Evolutionary conservation across 2,888 invertebrate species (phyloP).

Genomic region (Drosophila monieri): DNA sequence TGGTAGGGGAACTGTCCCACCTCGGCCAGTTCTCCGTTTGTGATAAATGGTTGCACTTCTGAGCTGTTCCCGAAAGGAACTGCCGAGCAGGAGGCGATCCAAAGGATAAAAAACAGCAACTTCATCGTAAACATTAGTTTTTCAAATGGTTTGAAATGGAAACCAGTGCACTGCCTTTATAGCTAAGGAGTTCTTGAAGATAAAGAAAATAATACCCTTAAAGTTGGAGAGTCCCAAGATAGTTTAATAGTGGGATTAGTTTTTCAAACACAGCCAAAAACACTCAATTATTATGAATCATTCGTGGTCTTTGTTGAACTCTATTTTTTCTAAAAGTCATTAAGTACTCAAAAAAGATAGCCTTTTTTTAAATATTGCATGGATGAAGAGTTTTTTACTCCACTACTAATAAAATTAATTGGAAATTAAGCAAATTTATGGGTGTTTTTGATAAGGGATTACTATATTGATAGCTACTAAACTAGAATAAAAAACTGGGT

Average conservation of each 20-base stretch:
- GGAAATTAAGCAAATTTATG: background rate
- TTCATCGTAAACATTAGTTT: conserved; percentile 40
- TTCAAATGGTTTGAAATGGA: background rate
- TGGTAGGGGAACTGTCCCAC: conserved; percentile 73
- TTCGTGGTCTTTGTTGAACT: no score
- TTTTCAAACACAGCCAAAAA: background rate
- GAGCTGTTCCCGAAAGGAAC: background rate
- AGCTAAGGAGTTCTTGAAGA: conserved; percentile 19
- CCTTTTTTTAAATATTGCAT: no score
- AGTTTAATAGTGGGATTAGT: conserved; percentile 15
- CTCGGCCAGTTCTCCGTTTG: conserved; percentile 60
- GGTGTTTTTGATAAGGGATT: background rate
- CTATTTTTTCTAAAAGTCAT: background rate
- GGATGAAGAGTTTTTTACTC: background rate
- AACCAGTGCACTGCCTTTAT: conserved; percentile 9
- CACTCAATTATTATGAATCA: conserved; percentile 4
- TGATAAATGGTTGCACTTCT: conserved; percentile 57
- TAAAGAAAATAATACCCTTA: background rate
- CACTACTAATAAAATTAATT: background rate
- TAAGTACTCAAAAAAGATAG: background rate
- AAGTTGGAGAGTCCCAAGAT: conserved; percentile 12
- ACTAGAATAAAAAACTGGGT: background rate
- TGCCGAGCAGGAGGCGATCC: conserved; percentile 42
- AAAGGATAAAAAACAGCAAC: conserved; percentile 41
- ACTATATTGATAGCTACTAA: background rate